Evolutionary conservation across 1,140 invertebrate genomes (phyloP).

Genomic region (Hypothenemus hampei): DNA sequence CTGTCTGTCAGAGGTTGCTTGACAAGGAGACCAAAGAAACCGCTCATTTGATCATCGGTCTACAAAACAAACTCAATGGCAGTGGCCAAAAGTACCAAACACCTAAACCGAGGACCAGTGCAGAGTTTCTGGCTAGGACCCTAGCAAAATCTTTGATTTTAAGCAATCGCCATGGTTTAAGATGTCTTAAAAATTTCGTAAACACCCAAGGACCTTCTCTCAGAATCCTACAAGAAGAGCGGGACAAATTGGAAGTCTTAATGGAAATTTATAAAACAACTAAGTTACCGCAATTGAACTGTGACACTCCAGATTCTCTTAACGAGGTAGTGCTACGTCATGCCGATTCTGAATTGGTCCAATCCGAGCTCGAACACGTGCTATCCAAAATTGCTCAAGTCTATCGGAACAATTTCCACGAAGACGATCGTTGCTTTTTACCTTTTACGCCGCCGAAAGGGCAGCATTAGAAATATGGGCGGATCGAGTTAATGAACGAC

Average conservation of each 20-base stretch:
- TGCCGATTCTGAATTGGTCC: slow-evolving; percentile 65
- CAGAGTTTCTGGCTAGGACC: slow-evolving; percentile 61
- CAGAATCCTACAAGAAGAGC: slow-evolving; percentile 56
- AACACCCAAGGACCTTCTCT: slow-evolving; percentile 44
- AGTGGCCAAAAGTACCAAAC: slow-evolving; percentile 50
- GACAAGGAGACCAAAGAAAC: slow-evolving; percentile 64
- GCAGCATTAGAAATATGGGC: slow-evolving; percentile 63
- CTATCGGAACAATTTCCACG: slow-evolving; percentile 53
- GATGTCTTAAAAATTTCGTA: slow-evolving; percentile 38
- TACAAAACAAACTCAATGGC: slow-evolving; percentile 61
- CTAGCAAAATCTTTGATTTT: slow-evolving; percentile 50
- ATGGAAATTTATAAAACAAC: slow-evolving; percentile 60
- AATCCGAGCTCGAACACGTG: slow-evolving; percentile 67
- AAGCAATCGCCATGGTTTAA: slow-evolving; percentile 33
- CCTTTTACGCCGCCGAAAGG: slow-evolving; percentile 56
- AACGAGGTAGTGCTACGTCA: slow-evolving; percentile 64
- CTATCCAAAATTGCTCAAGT: slow-evolving; percentile 60
- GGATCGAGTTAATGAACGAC: slow-evolving; percentile 60
- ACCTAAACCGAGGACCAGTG: slow-evolving; percentile 43
- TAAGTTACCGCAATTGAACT: slow-evolving; percentile 60
- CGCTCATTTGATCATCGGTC: slow-evolving; percentile 64
- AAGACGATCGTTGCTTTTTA: slow-evolving; percentile 46
- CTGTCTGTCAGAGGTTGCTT: slow-evolving; percentile 52
- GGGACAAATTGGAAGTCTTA: slow-evolving; percentile 55
- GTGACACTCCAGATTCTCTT: slow-evolving; percentile 58